Conservation (phyloP, 2,113 vertebrate genomes). For the Paedocypris sp. region DNA sequence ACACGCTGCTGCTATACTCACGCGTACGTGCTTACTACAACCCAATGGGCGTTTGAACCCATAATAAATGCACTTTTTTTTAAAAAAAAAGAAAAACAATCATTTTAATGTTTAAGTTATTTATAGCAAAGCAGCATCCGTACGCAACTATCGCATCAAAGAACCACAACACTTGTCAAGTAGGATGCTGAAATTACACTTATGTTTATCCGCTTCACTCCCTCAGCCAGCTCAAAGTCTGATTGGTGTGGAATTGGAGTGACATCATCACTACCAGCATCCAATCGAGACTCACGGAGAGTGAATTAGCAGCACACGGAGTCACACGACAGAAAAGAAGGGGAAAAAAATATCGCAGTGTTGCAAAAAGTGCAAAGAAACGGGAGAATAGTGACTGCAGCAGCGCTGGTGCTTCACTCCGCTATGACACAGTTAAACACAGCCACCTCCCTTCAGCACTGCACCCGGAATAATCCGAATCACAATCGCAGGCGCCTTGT, state of each 20-base stretch:
- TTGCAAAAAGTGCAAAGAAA: no score
- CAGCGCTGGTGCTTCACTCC: not conserved
- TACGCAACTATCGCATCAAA: not conserved
- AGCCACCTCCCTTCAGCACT: conserved; percentile 6
- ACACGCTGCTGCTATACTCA: no score
- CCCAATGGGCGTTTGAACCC: no score
- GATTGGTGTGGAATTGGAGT: conserved; percentile 6
- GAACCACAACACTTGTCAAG: not conserved
- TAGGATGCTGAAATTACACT: not conserved
- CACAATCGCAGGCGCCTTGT: not conserved
- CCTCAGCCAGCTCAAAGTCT: not conserved
- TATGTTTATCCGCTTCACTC: not conserved
- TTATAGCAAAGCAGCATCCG: not conserved
- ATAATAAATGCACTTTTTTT: no score
- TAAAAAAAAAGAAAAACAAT: no score
- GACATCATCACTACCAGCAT: conserved; percentile 20
- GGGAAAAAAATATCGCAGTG: not conserved
- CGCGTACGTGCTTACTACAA: no score
- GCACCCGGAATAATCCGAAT: not conserved
- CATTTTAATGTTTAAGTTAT: not conserved
- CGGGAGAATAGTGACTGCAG: no score
- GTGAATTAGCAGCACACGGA: not conserved
- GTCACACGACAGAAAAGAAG: not conserved
- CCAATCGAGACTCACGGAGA: not conserved
- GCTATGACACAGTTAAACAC: conserved; percentile 2